Conservation (phyloP, 2,113 vertebrate genomes). For the Dasyurus viverrinus region DNA sequence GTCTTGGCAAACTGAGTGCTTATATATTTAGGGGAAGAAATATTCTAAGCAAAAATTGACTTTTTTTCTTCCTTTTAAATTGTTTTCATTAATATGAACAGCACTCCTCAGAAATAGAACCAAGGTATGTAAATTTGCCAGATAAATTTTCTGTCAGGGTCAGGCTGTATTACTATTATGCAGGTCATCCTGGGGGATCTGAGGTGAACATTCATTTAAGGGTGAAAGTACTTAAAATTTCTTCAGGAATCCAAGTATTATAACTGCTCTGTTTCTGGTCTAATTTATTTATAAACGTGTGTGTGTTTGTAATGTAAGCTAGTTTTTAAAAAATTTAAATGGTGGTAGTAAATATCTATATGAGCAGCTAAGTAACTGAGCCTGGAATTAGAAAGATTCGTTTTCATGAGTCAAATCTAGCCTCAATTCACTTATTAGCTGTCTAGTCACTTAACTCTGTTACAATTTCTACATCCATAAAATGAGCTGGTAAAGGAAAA, state of each 20-base stretch:
- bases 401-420: neutral
- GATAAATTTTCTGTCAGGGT: neutral
- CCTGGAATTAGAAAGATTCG: neutral
- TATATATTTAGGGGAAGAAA: conserved; percentile 37
- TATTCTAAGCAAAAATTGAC: neutral
- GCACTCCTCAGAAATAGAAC: conserved; percentile 20
- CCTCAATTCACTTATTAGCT: neutral
- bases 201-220: neutral
- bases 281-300: neutral
- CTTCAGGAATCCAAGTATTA: neutral
- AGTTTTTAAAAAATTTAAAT: no score
- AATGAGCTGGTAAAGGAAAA: neutral
- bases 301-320: neutral
- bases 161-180: neutral
- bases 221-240: neutral
- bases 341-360: no score
- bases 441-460: neutral
- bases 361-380: neutral
- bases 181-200: neutral
- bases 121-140: neutral
- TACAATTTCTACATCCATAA: neutral
- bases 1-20: conserved; percentile 50
- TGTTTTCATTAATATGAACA: conserved; percentile 27
- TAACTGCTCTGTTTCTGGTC: neutral
- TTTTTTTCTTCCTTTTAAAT: neutral